phyloP scores from a whole-genome alignment of 2,888 invertebrate genomes.

The Endomychus coccineus region DNA sequence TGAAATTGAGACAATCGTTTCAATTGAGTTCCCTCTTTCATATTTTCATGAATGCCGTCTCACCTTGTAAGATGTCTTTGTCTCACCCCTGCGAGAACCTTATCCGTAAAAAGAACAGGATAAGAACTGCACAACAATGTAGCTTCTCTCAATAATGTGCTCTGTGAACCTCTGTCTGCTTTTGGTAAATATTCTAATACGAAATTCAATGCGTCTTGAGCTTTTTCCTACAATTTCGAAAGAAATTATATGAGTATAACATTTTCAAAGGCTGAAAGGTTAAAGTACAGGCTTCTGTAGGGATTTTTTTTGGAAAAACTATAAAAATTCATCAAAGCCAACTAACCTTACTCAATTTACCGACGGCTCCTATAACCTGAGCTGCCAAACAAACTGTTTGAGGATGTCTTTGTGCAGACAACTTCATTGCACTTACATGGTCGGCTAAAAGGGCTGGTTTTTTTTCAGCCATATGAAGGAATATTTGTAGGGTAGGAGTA shows the following conservation, averaged over 20 bases:
- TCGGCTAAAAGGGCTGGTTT: slow-evolving; percentile 64
- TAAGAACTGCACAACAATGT: slow-evolving; percentile 72
- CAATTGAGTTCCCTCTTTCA: too few relatives aligned
- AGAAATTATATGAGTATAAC: too few relatives aligned
- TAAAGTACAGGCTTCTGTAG: too few relatives aligned
- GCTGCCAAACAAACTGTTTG: slow-evolving; percentile 60
- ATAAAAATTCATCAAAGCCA: neutral
- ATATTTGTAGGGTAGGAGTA: slow-evolving; percentile 61
- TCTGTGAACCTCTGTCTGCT: slow-evolving; percentile 66
- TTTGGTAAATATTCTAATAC: slow-evolving; percentile 66
- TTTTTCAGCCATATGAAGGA: slow-evolving; percentile 65
- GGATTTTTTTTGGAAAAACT: neutral
- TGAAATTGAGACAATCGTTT: too few relatives aligned
- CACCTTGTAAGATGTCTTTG: slow-evolving; percentile 52
- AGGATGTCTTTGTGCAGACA: slow-evolving; percentile 59
- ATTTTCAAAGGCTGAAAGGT: too few relatives aligned
- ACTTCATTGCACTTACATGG: slow-evolving; percentile 61
- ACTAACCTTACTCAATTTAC: slow-evolving; percentile 60
- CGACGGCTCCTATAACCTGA: slow-evolving; percentile 62
- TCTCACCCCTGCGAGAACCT: slow-evolving; percentile 65
- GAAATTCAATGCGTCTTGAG: slow-evolving; percentile 74
- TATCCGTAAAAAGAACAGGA: slow-evolving; percentile 73
- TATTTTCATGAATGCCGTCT: neutral
- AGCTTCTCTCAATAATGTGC: slow-evolving; percentile 70
- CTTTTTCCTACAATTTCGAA: slow-evolving; percentile 55